Evolutionary conservation across 2,888 invertebrate species (phyloP).

Genomic region (Odontocerum albicorne): DNA sequence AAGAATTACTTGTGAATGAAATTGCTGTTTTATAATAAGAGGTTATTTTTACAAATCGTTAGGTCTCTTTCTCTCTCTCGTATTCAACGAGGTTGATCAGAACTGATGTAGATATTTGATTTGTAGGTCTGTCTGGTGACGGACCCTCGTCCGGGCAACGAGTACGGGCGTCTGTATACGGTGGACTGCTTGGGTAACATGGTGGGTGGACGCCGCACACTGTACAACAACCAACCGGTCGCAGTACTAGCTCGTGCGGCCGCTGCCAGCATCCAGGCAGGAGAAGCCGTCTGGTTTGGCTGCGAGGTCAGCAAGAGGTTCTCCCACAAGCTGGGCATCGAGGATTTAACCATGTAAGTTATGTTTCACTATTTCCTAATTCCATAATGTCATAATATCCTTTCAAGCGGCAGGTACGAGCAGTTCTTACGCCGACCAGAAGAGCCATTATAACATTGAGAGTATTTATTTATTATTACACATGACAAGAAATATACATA

Average conservation of each 20-base stretch:
- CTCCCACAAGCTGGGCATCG: constrained; percentile 75
- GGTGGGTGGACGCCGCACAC: constrained; percentile 74
- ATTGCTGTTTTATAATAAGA: too few species aligned
- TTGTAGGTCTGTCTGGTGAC: constrained; percentile 80
- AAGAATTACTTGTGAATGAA: too few species aligned
- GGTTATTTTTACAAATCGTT: too few species aligned
- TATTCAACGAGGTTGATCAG: neutral
- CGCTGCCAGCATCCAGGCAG: constrained; percentile 73
- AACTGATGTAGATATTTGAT: too few species aligned
- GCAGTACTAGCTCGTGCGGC: constrained; percentile 74
- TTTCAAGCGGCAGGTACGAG: too few species aligned
- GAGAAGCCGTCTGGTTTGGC: constrained; percentile 91
- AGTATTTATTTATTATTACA: too few species aligned
- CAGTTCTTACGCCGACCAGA: too few species aligned
- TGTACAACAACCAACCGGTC: constrained; percentile 87
- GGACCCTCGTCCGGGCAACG: constrained; percentile 79
- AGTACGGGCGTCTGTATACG: constrained; percentile 80
- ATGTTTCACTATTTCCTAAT: too few species aligned
- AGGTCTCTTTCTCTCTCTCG: neutral
- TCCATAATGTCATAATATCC: too few species aligned
- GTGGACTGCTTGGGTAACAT: constrained; percentile 89
- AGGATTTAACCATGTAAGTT: constrained; percentile 74
- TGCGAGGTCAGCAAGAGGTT: constrained; percentile 85
- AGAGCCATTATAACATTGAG: too few species aligned
- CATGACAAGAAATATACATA: too few species aligned